phyloP scores from a whole-genome alignment of 2,797 vertebrate genomes.

The Sebastes minor region DNA sequence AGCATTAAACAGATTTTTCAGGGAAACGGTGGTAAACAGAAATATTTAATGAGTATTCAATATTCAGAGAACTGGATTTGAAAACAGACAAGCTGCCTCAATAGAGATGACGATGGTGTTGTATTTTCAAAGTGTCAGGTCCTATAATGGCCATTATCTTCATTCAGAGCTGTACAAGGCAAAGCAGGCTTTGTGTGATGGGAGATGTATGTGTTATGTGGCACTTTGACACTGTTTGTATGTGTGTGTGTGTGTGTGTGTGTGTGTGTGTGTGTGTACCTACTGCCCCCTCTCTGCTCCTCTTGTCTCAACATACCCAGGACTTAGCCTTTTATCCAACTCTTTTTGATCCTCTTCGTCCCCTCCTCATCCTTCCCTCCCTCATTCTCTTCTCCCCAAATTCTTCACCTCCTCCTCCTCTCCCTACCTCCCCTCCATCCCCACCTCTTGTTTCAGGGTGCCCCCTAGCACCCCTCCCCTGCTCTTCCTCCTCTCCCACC shows the following conservation, averaged over 20 bases:
- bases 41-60: slow-evolving; percentile 2
- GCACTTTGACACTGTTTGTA: slow-evolving; percentile 16
- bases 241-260: slow-evolving; percentile 5
- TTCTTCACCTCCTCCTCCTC: slow-evolving; percentile 30
- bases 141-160: slow-evolving; percentile 68
- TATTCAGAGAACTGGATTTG: slow-evolving; percentile 28
- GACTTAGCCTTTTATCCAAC: slow-evolving; percentile 30
- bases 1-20: slow-evolving; percentile 33
- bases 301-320: slow-evolving; percentile 52
- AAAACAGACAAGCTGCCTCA: slow-evolving; percentile 55
- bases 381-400: slow-evolving; percentile 20
- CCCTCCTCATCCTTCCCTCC: slow-evolving; percentile 15
- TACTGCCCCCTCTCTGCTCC: slow-evolving; percentile 27
- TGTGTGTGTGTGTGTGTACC: neutral
- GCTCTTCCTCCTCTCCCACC: slow-evolving; percentile 1
- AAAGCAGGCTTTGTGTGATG: slow-evolving; percentile 62
- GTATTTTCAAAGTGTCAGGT: slow-evolving; percentile 72
- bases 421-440: slow-evolving; percentile 22
- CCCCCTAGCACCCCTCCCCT: neutral
- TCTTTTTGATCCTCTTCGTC: slow-evolving; percentile 51
- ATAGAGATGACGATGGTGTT: slow-evolving; percentile 45
- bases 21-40: slow-evolving; percentile 28
- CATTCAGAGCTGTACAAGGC: slow-evolving; percentile 72
- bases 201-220: slow-evolving; percentile 69
- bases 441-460: slow-evolving; percentile 46